These are phyloP conservation scores for Ctenosaura bakeri DNA, from an alignment of 2,797 vertebrate genomes.

Conservation along the genomic window DNA sequence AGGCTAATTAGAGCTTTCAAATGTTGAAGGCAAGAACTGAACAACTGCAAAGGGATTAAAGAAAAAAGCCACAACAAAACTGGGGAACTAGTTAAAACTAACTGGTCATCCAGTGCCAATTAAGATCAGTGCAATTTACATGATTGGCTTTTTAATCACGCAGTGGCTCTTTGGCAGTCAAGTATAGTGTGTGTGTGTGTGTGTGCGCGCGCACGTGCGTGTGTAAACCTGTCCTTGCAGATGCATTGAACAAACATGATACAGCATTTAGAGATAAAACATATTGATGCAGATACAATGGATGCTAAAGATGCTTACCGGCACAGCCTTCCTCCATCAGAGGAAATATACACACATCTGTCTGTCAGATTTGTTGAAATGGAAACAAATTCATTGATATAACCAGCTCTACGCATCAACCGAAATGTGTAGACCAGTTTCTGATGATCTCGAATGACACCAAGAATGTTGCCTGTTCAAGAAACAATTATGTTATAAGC, in stretches of 20 bases:
- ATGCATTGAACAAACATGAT: background rate
- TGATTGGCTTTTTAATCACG: background rate
- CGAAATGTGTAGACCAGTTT: slow-evolving; percentile 95
- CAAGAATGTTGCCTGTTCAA: slow-evolving; percentile 93
- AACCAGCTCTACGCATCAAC: slow-evolving; percentile 96
- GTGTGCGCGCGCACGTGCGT: too few relatives aligned
- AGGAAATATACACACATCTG: slow-evolving; percentile 97
- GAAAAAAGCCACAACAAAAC: slow-evolving; percentile 43
- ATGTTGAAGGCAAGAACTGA: slow-evolving; percentile 55
- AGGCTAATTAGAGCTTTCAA: slow-evolving; percentile 68
- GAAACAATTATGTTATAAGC: slow-evolving; percentile 25
- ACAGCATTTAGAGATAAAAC: background rate
- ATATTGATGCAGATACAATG: too few relatives aligned
- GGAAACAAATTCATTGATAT: slow-evolving; percentile 98
- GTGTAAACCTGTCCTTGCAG: background rate
- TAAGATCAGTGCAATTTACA: slow-evolving; percentile 8
- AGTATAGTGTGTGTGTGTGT: too few relatives aligned
- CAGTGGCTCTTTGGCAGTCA: background rate
- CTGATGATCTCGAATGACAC: slow-evolving; percentile 93
- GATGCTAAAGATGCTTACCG: slow-evolving; percentile 80
- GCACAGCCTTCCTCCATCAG: slow-evolving; percentile 96
- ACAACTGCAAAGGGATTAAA: slow-evolving; percentile 51
- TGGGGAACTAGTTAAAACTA: slow-evolving; percentile 53
- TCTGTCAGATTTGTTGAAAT: slow-evolving; percentile 97
- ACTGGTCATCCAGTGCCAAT: slow-evolving; percentile 24